Conservation (phyloP, 2,113 vertebrate species). For the Pseudonaja textilis region DNA sequence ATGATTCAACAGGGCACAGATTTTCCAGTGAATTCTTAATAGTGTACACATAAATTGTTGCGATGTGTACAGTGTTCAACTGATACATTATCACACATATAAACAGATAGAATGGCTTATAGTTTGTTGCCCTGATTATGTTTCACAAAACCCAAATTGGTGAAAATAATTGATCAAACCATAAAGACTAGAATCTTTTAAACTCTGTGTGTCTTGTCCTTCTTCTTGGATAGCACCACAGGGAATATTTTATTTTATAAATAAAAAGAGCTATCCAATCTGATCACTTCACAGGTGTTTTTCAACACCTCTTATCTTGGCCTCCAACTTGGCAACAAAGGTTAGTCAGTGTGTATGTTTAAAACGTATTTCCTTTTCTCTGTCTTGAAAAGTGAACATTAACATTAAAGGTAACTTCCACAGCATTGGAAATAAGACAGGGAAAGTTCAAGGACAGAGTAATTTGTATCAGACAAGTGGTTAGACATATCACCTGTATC, state of each 20-base stretch:
- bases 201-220: background rate
- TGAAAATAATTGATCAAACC: background rate
- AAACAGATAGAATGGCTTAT: background rate
- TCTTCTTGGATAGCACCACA: background rate
- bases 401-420: background rate
- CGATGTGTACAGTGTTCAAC: background rate
- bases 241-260: background rate
- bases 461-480: background rate
- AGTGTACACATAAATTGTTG: background rate
- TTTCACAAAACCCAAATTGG: background rate
- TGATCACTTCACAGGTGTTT: background rate
- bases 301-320: background rate
- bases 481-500: background rate
- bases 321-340: conserved; percentile 15
- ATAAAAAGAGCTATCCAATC: background rate
- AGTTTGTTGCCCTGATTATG: background rate
- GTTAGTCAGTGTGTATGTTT: background rate
- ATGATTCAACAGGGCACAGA: background rate
- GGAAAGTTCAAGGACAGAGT: conserved; percentile 7
- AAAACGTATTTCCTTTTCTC: background rate
- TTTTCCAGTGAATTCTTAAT: background rate
- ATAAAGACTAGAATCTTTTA: background rate
- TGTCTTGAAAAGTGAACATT: conserved; percentile 14
- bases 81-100: background rate
- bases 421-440: background rate